Evolutionary conservation across 2,113 vertebrate species (phyloP), one percentile per base, ranked within the genome.

Genomic region (Bufo gargarizans): DNA sequence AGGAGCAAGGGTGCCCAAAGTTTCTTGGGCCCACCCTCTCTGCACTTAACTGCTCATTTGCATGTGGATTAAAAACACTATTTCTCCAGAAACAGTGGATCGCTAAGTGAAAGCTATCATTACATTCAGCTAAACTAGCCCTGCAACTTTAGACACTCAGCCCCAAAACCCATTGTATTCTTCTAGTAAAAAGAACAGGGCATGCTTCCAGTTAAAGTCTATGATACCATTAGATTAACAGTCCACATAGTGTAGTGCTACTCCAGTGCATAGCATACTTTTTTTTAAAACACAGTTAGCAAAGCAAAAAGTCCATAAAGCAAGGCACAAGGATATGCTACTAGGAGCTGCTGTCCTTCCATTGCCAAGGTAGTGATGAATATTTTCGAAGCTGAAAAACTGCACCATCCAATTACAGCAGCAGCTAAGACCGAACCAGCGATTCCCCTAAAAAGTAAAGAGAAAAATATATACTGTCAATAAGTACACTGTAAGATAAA

Each of bases 381-480:
- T 92, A 98, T 97, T 94, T 97, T 97, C 84, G 97, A 97, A 85
- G 97, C 97, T 12, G 97, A 98, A 13, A 97, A 91, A 87, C 97
- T 97, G 90, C 97, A 97, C 97, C 97, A 98, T 90, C 92, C 92
- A 89, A 96, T 91, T 87, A 96, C 91, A 88, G 95, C 33, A 65
- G 96, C 77, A 43, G 95, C 95, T 56, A 94, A 87, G 53, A 94
- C 3, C 4, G 93, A 96, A 61, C 97, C 97, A 59, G 91, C 59
- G 59, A 85, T 82, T 0, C 95, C 96, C 90, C 97, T 97, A 92
- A 0, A 78, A 89, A 89, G 77, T 86, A 92, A 72, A 90, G 86
- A 89, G 89, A 74, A 17, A 74, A 47, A 74, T 47, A 45, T 33
- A 69, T 69, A 69, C 33, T 33, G 33, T 33, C 33, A 33, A 33